These are phyloP conservation scores for Apamea crenata DNA, from an alignment of 2,888 invertebrate species.

Conservation along the genomic window DNA sequence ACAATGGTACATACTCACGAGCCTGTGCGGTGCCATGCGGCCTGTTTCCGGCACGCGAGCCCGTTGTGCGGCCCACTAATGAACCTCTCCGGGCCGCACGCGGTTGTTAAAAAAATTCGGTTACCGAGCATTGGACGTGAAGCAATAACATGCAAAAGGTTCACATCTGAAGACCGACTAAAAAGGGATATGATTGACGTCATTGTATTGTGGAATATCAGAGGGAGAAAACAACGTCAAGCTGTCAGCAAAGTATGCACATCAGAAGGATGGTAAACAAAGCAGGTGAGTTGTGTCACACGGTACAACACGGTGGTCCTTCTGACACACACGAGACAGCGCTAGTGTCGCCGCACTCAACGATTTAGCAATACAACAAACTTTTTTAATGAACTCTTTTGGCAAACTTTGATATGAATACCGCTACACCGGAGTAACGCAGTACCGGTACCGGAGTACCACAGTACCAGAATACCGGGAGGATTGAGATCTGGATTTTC, in stretches of 20 bases:
- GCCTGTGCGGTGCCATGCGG: neutral
- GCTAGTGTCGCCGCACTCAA: slow-evolving; percentile 14
- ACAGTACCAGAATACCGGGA: slow-evolving; percentile 2
- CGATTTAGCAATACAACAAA: slow-evolving; percentile 57
- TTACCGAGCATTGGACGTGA: slow-evolving; percentile 41
- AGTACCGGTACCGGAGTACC: slow-evolving; percentile 2
- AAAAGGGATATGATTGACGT: neutral
- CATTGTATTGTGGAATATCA: neutral
- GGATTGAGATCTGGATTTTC: slow-evolving; percentile 56
- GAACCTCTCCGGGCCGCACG: slow-evolving; percentile 38
- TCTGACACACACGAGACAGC: slow-evolving; percentile 5
- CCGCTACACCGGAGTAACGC: neutral
- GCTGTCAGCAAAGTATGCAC: neutral
- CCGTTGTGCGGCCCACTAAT: slow-evolving; percentile 43
- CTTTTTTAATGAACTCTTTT: slow-evolving; percentile 68
- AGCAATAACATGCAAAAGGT: slow-evolving; percentile 26
- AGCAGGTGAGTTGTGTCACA: neutral
- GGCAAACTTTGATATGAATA: slow-evolving; percentile 53
- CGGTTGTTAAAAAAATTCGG: slow-evolving; percentile 63
- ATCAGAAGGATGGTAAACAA: neutral
- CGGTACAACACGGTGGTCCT: neutral
- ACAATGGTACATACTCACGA: neutral
- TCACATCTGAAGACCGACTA: neutral
- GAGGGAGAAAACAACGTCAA: no score
- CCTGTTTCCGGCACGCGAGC: neutral